Base-by-base conservation (phyloP, 2,888 invertebrate genomes). In the Germaria angustata region DNA sequence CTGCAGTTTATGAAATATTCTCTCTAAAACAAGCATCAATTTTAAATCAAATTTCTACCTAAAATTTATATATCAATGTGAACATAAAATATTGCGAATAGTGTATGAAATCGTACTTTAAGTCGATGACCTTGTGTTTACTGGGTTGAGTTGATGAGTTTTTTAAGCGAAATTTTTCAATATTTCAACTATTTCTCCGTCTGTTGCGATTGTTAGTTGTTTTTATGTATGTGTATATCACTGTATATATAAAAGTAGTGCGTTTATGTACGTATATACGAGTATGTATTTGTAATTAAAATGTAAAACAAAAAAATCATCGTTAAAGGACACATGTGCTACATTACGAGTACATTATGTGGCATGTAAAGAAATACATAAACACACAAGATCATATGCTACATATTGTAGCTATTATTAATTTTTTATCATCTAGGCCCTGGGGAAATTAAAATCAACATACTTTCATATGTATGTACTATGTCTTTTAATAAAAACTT, bases 281-380 rank as follows among this genome's bases (percentile, higher is more conserved):
- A 15, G 13, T 5, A 8, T 15, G 13, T 57, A 32, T 22, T 22
- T 22, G 22, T 49, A 49, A 49, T 49, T 49, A 49, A 49, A 49
- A 22, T 49, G 46, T 49, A 49, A 49, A 49, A 49, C 46, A 49
- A 22, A 49, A 22, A 22, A 49, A 49, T 49, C 22, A 49, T 49
- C 17, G 22, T 22, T 49, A 49, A 49, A 49, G 46, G 20, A 53
- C 32, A 53, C 32, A n/a, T n/a, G n/a, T n/a, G n/a, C n/a, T n/a
- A n/a, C n/a, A n/a, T n/a, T n/a, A n/a, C n/a, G n/a, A n/a, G n/a
- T n/a, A n/a, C n/a, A 53, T 15, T 53, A 53, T 28, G 2, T 20
- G 4, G 46, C 11, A 46, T 53, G 51, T 32, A 32, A 32, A 53
- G 24, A 32, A 9, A 0, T 2, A 32, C 32, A 32, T 15, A 53